A percentile compares a stretch with the other conserved stretches of the same genome.
phyloP scores from a whole-genome alignment of 2,888 invertebrate genomes.

The Apamea anceps region DNA sequence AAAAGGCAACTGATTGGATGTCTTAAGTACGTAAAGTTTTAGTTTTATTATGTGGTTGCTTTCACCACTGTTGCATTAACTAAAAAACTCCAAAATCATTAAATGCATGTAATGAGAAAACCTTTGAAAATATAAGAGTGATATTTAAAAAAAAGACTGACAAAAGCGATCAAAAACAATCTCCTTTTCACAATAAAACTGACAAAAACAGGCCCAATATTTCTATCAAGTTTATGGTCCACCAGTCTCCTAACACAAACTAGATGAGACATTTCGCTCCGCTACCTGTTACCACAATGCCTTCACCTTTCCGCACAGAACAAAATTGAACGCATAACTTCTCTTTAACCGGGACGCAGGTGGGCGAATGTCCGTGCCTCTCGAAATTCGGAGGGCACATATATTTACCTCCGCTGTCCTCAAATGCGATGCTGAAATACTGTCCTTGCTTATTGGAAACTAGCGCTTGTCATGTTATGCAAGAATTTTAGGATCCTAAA shows the following conservation, averaged over 20 bases:
- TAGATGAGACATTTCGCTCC: conserved; percentile 27
- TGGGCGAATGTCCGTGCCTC: conserved; percentile 69
- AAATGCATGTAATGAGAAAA: background rate
- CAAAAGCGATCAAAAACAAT: background rate
- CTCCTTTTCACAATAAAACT: background rate
- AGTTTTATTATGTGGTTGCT: background rate
- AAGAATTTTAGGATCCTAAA: conserved; percentile 17
- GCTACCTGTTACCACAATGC: conserved; percentile 41
- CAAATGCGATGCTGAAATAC: conserved; percentile 65
- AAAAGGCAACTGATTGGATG: background rate
- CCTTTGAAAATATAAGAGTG: background rate
- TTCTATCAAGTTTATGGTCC: conserved; percentile 25
- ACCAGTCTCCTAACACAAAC: conserved; percentile 23
- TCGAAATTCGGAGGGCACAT: conserved; percentile 66
- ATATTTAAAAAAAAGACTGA: background rate
- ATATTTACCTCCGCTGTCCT: conserved; percentile 61
- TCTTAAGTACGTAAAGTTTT: background rate
- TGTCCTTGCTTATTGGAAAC: conserved; percentile 65
- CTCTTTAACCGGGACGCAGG: conserved; percentile 76
- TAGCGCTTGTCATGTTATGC: conserved; percentile 53
- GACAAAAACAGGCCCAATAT: background rate
- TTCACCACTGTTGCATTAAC: too few species aligned
- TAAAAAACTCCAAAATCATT: background rate
- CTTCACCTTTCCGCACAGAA: conserved; percentile 50
- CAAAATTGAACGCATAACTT: conserved; percentile 82